Conservation (phyloP, 2,113 vertebrate genomes). For the Gadus macrocephalus region DNA sequence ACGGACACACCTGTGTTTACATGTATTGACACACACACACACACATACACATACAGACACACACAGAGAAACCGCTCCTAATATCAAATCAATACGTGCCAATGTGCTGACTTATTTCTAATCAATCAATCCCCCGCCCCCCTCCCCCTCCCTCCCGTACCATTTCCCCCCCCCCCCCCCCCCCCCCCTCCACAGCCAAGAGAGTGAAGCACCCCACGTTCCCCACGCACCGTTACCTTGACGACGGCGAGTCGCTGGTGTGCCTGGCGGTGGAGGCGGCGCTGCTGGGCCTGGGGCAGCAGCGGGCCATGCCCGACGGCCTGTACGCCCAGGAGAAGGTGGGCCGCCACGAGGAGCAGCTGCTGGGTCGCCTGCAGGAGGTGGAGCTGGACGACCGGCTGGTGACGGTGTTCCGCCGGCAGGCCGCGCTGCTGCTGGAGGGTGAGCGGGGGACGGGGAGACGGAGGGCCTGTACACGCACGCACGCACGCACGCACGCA, state of each 20-base stretch:
- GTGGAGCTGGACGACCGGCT: constrained; percentile 83
- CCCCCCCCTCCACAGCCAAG: constrained; percentile 48
- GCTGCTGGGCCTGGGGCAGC: constrained; percentile 91
- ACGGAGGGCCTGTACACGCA: too few relatives aligned
- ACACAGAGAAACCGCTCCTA: too few relatives aligned
- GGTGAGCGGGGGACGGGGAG: constrained; percentile 65
- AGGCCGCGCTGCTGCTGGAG: constrained; percentile 91
- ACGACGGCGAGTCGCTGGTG: constrained; percentile 88
- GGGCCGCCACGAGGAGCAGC: constrained; percentile 92
- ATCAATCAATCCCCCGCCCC: too few relatives aligned
- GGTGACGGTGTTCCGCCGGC: constrained; percentile 93
- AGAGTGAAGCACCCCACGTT: constrained; percentile 77
- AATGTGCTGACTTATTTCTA: too few relatives aligned
- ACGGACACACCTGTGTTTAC: too few relatives aligned
- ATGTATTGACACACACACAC: too few relatives aligned
- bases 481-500: too few relatives aligned
- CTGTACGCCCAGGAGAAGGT: constrained; percentile 95
- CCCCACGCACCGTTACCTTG: constrained; percentile 80
- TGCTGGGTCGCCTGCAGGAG: constrained; percentile 90
- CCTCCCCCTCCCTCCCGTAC: too few relatives aligned
- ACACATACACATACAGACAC: too few relatives aligned
- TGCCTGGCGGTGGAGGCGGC: constrained; percentile 89
- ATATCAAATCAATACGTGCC: too few relatives aligned
- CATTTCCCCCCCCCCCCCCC: too few relatives aligned
- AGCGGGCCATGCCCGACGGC: constrained; percentile 93